Evolutionary conservation across 2,113 vertebrate species (phyloP), one percentile per base, ranked within the genome.

Genomic region (Chloebia gouldiae): DNA sequence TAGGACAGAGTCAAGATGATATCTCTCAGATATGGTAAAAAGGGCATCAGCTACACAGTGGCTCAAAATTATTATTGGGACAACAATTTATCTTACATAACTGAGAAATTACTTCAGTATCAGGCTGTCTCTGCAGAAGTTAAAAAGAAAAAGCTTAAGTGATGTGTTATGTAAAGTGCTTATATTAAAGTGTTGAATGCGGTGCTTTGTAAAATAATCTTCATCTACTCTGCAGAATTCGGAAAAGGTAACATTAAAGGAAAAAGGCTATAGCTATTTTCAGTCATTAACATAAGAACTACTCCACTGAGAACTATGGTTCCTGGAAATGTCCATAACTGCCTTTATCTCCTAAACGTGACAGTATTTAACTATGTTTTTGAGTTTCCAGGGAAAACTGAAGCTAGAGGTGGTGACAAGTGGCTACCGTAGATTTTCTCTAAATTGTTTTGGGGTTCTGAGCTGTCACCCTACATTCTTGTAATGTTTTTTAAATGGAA

Each of bases 101-200:
- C 54, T 13, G 50, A 90, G 64, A 88, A 94, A 93, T 65, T 85
- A 82, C 79, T 83, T 66, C 68, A 49, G 47, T 78, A 92, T 77
- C 60, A 90, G 77, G 75, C 68, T 83, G 71, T 54, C 60, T 94
- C 85, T 60, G 60, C 47, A 81, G 56, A 95, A 90, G 85, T 86
- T 76, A 83, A 88, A 91, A 93, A 73, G 94, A 83, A 95, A 92
- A 95, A 94, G 71, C 64, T 80, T 49, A 82, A 91, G 85, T 53
- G 56, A 91, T 53, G 73, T 65, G 51, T 90, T 95, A 94, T 18
- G 33, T 77, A 76, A 96, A 96, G 35, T 61, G 71, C 88, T 86
- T 72, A 42, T 69, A 86, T 37, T 81, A 31, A 81, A 92, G 68
- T 33, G 71, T 65, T 94, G 76, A 80, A 92, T 71, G 80, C 15